Base-by-base conservation (phyloP, 2,797 vertebrate species). In the Anolis apletophallus region DNA sequence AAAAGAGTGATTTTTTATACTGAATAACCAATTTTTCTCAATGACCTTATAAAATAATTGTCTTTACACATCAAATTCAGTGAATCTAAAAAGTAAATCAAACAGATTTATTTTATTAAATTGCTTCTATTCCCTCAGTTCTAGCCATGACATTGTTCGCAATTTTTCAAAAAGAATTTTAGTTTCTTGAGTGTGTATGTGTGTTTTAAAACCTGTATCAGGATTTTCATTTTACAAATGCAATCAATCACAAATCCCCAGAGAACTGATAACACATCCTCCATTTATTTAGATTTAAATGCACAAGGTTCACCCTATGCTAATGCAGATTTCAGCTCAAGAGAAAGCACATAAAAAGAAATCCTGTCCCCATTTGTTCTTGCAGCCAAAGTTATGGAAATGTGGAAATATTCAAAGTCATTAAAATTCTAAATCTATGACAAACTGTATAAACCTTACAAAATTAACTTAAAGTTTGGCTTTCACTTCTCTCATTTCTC, bases 331-430 rank as follows among this genome's bases (percentile, higher is more conserved):
- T 83, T 85, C 74, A 83, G 46, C 32, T 79, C 57, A 74, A 79
- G 69, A 55, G 50, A 83, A 85, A 34, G 55, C 29, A 79, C 80
- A 86, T 83, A 73, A 84, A 84, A 88, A 81, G n/a, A 81, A 61
- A 81, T 9, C 13, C 19, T 40, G 14, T 74, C 36, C 84, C 50
- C 78, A 86, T 81, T 90, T 86, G 57, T 59, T 86, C 81, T 74
- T 26, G 23, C 32, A 67, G 57, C 21, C 77, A 64, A 88, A 74
- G 1, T 86, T 26, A 80, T 64, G 14, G 86, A 86, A 88, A 67
- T 85, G 16, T 52, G 86, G 46, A 78, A 85, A 88, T 90, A 84
- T 87, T 91, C 57, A 77, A 87, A 78, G 12, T 90, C 67, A 67
- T 2, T 85, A 83, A 76, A 76, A 19, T 81, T 89, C 12, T 88